Evolutionary conservation across 1,140 invertebrate species (phyloP), one percentile per base, ranked within the genome.

Genomic region (Dreissena polymorpha): DNA sequence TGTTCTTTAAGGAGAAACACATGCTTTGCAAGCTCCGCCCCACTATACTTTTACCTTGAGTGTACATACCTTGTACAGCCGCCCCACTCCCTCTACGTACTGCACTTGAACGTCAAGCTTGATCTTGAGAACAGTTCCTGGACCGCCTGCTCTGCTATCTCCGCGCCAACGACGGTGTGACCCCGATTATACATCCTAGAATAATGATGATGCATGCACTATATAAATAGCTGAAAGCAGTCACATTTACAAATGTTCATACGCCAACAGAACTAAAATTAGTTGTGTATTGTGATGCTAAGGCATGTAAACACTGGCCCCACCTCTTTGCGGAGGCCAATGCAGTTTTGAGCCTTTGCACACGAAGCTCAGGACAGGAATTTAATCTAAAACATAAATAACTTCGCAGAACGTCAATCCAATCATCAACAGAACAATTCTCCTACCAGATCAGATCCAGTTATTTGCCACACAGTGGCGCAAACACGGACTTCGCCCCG

Each of bases 111-210:
- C 18, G 25, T 69, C 65, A 21, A 79, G 68, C 16, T 57, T 57
- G 25, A 69, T 25, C 49, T 79, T 64, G 29, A 25, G 51, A 79
- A 79, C 3, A 79, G 55, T 79, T 79, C 64, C 51, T 70, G n/a
- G 21, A 79, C 49, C 6, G 76, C 18, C 25, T 68, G 65, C 29
- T 79, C 76, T 12, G 67, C 64, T 39, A 79, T 53, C 51, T 79
- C 76, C 23, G 70, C 76, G 1, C 76, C 76, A 69, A 65, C 55
- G 5, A 79, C 76, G 21, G 50, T 79, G 49, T 70, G 67, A 29
- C 76, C 76, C 23, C 64, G 50, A 10, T 79, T 49, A 51, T 79
- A 79, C 65, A 79, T 70, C 76, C 76, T 79, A 39, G n/a, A 57
- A 49, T 5, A 27, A n/a, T n/a, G n/a, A 21, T 3, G 27, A 21